Evolutionary conservation across 2,797 vertebrate species (phyloP), one percentile per base, ranked within the genome.

Genomic region (Lacerta agilis): DNA sequence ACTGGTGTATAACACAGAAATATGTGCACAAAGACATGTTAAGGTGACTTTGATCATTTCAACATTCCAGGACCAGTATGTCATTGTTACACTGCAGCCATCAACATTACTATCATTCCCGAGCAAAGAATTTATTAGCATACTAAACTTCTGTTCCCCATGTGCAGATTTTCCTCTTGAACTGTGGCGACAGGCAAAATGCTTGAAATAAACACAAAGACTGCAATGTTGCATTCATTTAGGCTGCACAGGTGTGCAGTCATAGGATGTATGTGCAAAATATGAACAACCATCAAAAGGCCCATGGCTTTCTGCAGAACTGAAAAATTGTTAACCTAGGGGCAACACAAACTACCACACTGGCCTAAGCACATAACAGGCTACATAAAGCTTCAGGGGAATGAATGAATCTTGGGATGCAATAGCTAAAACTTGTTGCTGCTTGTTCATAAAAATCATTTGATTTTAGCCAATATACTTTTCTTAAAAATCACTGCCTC

Each of bases 91-190:
- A 94, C 88, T 87, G 85, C 3, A 23, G 87, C 80, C 82, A 92
- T 90, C 83, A 88, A 88, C 93, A 94, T 91, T 86, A 88, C 89
- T 88, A 86, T 91, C 87, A 8, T 92, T 94, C 95, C 91, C 91
- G 79, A 86, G 92, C 64, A 94, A 94, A 93, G 93, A 82, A 96
- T 93, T 97, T 94, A 96, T 96, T 97, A 97, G 92, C 91, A 94
- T 95, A 96, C 97, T 93, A 93, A 64, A 72, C 92, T 94, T 95
- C 95, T 97, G 96, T 96, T 89, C 86, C 82, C 87, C 61, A 29
- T 66, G 90, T 93, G 81, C 49, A 69, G 41, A 33, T 84, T 61
- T 84, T 83, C 85, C 0, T 0, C 0, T 79, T 58, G 0, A 0
- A 93, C 67, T 91, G 84, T 69, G 89, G 91, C 86, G 69, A 71